Base-by-base conservation (phyloP, 1,140 invertebrate genomes). In the Drosophila lacertosa region DNA sequence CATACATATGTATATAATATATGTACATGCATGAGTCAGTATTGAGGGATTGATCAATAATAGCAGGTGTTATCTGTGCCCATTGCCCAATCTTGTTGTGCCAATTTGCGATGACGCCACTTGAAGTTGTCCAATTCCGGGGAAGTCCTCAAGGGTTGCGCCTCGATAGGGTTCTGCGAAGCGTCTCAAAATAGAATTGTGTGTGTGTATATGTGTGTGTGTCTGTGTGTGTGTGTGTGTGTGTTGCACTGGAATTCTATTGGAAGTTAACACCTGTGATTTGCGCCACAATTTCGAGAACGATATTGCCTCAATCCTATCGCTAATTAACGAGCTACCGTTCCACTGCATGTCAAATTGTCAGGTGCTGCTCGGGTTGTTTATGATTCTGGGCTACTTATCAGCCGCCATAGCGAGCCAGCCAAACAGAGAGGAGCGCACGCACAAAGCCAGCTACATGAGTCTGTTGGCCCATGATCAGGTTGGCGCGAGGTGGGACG, bases 81-180 rank as follows among this genome's bases (percentile, higher is more conserved):
- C 26, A 45, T 64, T 64, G 48, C 13, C 18, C 35, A 72, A 77
- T 57, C 53, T 45, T 24, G 51, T 74, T 64, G n/a, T 58, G 57
- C 35, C 22, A 53, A 55, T 57, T 37, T 26, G 40, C 48, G 47
- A 39, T 48, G 55, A 39, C 5, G 32, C 42, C 39, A 39, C 50
- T 74, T 44, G 26, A 74, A 60, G 47, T 10, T 35, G 48, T 53
- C 22, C 60, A 76, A 40, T 84, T 84, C 81, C 64, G 66, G 77
- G 72, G 77, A 86, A 84, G 54, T 69, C 77, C 72, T 39, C 59
- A 22, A 53, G 45, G 16, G 45, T 51, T 33, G 15, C 5, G 33
- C 15, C 20, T 15, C 35, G 80, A 84, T 86, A 80, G 68, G 50
- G 51, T 86, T 84, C 81, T 60, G 24, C 59, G 63, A 83, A 64